Percentiles rank a stretch among this genome's conserved stretches.
Evolutionary conservation across 2,797 vertebrate genomes (phyloP).

Genomic region (Gallinago stenura): DNA sequence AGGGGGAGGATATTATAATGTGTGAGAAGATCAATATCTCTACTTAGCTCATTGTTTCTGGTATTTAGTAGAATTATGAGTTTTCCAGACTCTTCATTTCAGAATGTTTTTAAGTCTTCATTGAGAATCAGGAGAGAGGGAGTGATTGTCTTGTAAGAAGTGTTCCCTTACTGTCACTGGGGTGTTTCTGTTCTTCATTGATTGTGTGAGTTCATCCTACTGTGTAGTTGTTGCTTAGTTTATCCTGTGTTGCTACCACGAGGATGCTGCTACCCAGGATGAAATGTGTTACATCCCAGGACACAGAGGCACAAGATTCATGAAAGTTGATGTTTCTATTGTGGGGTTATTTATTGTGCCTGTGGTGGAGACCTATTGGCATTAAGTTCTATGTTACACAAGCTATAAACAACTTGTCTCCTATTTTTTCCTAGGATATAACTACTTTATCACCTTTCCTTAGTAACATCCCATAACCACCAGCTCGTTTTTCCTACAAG

Average conservation of each 20-base stretch:
- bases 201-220: background rate
- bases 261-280: background rate
- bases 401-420: background rate
- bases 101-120: background rate
- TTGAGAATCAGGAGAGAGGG: background rate
- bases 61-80: background rate
- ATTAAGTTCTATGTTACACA: background rate
- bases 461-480: background rate
- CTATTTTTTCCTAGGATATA: background rate
- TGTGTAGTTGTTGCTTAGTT: background rate
- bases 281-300: background rate
- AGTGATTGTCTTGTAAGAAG: background rate
- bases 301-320: background rate
- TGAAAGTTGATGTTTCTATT: fast-evolving
- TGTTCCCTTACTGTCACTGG: background rate
- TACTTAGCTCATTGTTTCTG: background rate
- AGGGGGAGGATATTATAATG: background rate
- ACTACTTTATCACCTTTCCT: background rate
- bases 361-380: background rate
- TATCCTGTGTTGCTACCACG: background rate
- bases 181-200: background rate
- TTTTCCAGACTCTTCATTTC: background rate
- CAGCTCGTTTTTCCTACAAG: background rate
- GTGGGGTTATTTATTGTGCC: background rate
- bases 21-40: background rate